phyloP scores from a whole-genome alignment of 2,113 vertebrate genomes.

The Aldabrachelys gigantea region DNA sequence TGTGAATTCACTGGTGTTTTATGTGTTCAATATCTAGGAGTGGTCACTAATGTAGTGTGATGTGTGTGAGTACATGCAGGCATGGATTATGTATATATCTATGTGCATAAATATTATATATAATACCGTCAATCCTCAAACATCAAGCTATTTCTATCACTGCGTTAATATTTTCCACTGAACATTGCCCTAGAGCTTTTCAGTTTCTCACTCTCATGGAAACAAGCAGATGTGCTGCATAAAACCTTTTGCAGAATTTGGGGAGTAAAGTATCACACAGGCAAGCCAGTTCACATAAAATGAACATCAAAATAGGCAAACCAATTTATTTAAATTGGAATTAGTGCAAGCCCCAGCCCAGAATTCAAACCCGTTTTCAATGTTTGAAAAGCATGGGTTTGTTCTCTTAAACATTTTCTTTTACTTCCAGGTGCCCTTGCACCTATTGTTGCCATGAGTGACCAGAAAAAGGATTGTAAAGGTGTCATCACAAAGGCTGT shows the following conservation, averaged over 20 bases:
- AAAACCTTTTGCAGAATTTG: constrained; percentile 26
- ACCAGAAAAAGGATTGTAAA: background rate
- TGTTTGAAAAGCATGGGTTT: background rate
- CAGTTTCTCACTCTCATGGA: background rate
- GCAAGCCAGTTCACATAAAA: background rate
- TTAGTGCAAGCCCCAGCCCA: background rate
- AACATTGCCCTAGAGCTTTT: constrained; percentile 16
- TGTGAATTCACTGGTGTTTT: background rate
- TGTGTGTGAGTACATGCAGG: constrained; percentile 7
- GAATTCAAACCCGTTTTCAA: background rate
- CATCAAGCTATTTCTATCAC: background rate
- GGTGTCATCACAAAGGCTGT: background rate
- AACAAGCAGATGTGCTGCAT: constrained; percentile 21
- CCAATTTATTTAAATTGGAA: background rate
- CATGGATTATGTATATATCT: background rate
- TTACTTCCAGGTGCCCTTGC: constrained; percentile 1
- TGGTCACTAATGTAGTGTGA: no score
- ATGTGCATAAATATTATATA: background rate
- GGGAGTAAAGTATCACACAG: background rate
- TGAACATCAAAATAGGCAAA: background rate
- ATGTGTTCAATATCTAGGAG: background rate
- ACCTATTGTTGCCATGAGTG: background rate
- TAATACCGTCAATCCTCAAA: background rate
- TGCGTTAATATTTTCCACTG: constrained; percentile 15
- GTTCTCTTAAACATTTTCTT: background rate